phyloP scores from a whole-genome alignment of 2,888 invertebrate genomes.

The Oscheius onirici region DNA sequence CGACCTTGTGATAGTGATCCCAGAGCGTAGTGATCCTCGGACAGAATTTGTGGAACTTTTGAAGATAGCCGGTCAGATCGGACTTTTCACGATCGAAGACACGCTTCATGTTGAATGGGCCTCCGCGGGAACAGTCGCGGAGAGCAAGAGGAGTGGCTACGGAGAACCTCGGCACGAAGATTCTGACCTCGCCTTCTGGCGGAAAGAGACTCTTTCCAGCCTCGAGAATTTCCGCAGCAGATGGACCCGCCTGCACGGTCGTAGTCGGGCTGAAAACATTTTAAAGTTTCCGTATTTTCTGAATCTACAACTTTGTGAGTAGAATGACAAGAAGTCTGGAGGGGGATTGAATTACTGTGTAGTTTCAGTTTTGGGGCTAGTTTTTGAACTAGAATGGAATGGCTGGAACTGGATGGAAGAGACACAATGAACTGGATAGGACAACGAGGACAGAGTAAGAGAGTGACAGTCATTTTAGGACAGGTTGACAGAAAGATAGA shows the following conservation, averaged over 20 bases:
- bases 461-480: no score
- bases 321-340: no score
- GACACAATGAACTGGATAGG: no score
- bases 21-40: slow-evolving; percentile 26
- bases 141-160: slow-evolving; percentile 27
- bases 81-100: slow-evolving; percentile 35
- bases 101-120: slow-evolving; percentile 22
- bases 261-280: neutral
- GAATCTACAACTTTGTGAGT: no score
- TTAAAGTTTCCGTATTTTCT: neutral
- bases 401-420: no score
- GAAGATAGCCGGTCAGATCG: slow-evolving; percentile 27
- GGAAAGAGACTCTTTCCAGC: neutral
- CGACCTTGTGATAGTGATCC: slow-evolving; percentile 34
- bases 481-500: no score
- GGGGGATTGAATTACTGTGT: no score
- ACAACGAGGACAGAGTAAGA: no score
- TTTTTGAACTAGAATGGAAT: no score
- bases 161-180: slow-evolving; percentile 19
- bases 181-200: neutral
- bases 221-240: slow-evolving; percentile 7
- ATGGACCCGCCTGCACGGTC: neutral
- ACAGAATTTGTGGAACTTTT: slow-evolving; percentile 6
- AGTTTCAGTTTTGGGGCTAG: no score
- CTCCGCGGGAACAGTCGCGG: slow-evolving; percentile 18